These are phyloP conservation scores for Diplazon laetatorius DNA, from an alignment of 2,888 invertebrate species.

Conservation along the genomic window DNA sequence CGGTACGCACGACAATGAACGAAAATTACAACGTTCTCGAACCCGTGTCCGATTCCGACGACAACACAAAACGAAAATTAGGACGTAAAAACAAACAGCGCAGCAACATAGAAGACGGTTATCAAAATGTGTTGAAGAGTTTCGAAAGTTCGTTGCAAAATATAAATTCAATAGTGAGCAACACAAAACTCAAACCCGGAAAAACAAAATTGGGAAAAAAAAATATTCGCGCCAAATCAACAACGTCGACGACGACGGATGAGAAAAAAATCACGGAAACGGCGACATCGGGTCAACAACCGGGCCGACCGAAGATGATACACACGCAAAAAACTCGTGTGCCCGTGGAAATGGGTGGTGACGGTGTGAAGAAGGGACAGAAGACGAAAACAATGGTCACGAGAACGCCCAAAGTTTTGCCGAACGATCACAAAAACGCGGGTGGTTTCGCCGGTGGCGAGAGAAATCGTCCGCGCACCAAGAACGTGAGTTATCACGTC, in stretches of 20 bases:
- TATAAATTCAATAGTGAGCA: slow-evolving; percentile 82
- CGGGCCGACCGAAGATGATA: slow-evolving; percentile 89
- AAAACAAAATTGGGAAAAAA: slow-evolving; percentile 78
- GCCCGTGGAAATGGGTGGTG: slow-evolving; percentile 83
- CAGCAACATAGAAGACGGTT: slow-evolving; percentile 77
- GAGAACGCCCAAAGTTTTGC: slow-evolving; percentile 83
- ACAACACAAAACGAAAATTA: slow-evolving; percentile 79
- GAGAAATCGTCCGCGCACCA: slow-evolving; percentile 84
- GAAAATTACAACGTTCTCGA: slow-evolving; percentile 77
- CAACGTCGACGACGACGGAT: slow-evolving; percentile 73
- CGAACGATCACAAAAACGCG: slow-evolving; percentile 79
- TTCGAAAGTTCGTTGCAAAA: slow-evolving; percentile 81
- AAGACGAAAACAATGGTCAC: slow-evolving; percentile 85
- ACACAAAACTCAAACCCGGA: slow-evolving; percentile 79
- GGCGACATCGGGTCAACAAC: slow-evolving; percentile 81
- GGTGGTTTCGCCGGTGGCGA: slow-evolving; percentile 82
- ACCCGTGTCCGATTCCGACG: slow-evolving; percentile 79
- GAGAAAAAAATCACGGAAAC: slow-evolving; percentile 73
- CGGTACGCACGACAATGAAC: slow-evolving; percentile 58
- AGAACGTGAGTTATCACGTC: slow-evolving; percentile 86
- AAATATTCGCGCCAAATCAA: slow-evolving; percentile 79
- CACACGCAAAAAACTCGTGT: slow-evolving; percentile 88
- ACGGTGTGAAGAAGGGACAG: slow-evolving; percentile 84
- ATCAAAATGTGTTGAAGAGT: slow-evolving; percentile 79
- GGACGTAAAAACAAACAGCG: slow-evolving; percentile 79